Base-by-base conservation (phyloP, 2,113 vertebrate species). In the Leptodactylus fuscus region DNA sequence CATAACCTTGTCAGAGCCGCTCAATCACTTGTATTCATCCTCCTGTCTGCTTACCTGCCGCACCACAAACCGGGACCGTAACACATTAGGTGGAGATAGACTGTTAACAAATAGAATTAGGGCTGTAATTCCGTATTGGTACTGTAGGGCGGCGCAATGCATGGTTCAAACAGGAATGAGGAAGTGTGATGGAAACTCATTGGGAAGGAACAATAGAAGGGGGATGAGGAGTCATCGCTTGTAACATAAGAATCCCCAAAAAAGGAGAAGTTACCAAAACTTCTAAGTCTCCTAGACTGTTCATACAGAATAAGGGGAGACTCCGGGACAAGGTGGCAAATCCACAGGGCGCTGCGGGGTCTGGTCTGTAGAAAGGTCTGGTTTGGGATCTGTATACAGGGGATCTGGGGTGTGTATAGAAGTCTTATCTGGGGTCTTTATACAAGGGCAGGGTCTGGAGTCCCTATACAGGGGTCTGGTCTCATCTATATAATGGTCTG, bases 1-100 rank as follows among this genome's bases (percentile, higher is more conserved):
- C 62, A 67, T 34, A 34, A 65, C 62, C 62, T 36, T 67, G 62
- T 65, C 62, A 67, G 62, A 34, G 62, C 27, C 27, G 62, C 62
- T 67, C 62, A 34, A 36, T 67, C 62, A 67, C 62, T 65, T 0
- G 12, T 15, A 65, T 65, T 65, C 27, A 65, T 65, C 16, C 29
- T 36, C 4, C 24, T 34, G 62, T 18, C 60, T 32, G 27, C 27
- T 32, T 6, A 32, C 60, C 60, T 32, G 58, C 6, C 27, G 12
- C 12, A 24, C 16, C 12, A 13, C 13, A 24, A 5, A 12, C 60
- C 12, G 1, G 24, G 60, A 65, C 32, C 60, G 3, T 62, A 62
- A 62, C 12, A 22, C 12, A 12, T 62, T 27, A 22, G 24, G 58
- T 3, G 58, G 4, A 12, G 12, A 65, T 9, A 32, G 29, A 6